Evolutionary conservation across 2,113 vertebrate genomes (phyloP).

Genomic region (Coregonus clupeaformis): DNA sequence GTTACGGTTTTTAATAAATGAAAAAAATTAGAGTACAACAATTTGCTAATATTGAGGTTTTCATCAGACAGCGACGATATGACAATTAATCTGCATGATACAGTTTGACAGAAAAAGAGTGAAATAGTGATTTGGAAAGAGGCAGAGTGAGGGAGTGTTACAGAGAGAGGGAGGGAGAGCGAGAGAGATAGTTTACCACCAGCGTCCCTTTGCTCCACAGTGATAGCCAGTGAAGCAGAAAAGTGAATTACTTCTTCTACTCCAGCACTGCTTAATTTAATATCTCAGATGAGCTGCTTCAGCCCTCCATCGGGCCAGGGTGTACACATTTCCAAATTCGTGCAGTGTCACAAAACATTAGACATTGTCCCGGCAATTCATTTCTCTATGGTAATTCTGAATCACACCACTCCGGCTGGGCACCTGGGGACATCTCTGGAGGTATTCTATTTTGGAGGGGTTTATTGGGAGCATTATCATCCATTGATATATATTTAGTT

Average conservation of each 20-base stretch:
- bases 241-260: constrained; percentile 96
- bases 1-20: no score
- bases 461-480: constrained; percentile 61
- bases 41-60: no score
- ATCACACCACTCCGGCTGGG: constrained; percentile 59
- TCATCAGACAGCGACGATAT: background rate
- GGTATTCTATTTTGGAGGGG: constrained; percentile 44
- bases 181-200: constrained; percentile 68
- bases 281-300: constrained; percentile 90
- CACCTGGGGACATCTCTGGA: constrained; percentile 40
- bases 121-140: constrained; percentile 13
- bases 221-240: constrained; percentile 93
- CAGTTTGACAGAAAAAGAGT: constrained; percentile 9
- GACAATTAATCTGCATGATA: constrained; percentile 5
- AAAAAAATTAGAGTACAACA: no score
- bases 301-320: constrained; percentile 77
- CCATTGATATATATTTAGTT: constrained; percentile 61
- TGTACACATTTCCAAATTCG: constrained; percentile 76
- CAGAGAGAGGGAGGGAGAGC: constrained; percentile 19
- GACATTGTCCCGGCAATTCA: constrained; percentile 84
- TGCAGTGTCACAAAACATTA: constrained; percentile 93
- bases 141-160: background rate
- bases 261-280: constrained; percentile 98
- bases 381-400: constrained; percentile 84
- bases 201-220: constrained; percentile 77